A percentile compares a stretch with the other conserved stretches of the same genome.
Conservation (phyloP, 2,113 vertebrate species). For the Neofelis nebulosa region DNA sequence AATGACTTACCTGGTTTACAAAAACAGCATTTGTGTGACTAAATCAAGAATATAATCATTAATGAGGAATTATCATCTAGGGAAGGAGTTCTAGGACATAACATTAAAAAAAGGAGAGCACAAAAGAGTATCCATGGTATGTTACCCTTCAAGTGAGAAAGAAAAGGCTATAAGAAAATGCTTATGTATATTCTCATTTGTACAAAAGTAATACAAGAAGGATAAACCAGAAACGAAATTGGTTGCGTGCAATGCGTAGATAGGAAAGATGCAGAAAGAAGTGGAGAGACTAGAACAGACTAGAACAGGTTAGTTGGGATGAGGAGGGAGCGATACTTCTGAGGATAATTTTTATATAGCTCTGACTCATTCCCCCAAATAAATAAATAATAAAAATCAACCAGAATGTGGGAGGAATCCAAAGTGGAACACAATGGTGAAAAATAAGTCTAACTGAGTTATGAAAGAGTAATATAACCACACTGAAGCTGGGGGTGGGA, state of each 20-base stretch:
- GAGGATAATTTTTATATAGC: not conserved
- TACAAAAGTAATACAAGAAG: not conserved
- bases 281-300: not conserved
- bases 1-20: not conserved
- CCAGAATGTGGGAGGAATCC: not conserved
- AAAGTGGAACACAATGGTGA: not conserved
- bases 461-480: not conserved
- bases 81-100: not conserved
- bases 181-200: not conserved
- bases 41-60: slow-evolving; percentile 27
- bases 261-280: not conserved
- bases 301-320: not conserved
- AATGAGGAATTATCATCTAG: not conserved
- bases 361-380: not conserved
- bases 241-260: not conserved
- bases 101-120: not conserved
- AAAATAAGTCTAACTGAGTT: slow-evolving; percentile 1
- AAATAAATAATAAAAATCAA: slow-evolving; percentile 15
- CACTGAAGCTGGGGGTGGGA: not conserved
- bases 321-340: not conserved
- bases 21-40: not conserved
- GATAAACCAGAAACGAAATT: not conserved
- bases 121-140: not conserved
- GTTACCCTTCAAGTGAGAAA: not conserved
- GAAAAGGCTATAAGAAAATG: not conserved